Base-by-base conservation (phyloP, 2,797 vertebrate genomes). In the Sebastiscus tertius region DNA sequence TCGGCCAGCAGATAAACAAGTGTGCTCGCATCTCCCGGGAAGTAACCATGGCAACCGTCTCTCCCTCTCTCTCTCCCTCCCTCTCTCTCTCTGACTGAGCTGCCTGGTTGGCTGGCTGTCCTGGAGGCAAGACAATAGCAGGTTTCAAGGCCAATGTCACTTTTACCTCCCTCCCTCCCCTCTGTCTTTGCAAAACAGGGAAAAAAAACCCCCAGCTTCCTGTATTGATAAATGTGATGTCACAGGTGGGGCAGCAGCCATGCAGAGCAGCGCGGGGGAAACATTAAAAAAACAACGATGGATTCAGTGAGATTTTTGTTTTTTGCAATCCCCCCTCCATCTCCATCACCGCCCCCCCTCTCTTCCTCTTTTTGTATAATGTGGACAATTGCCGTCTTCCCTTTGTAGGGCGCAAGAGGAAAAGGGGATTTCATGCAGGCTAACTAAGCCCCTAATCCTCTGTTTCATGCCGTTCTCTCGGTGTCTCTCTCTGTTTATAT, bases 111-210 rank as follows among this genome's bases (percentile, higher is more conserved):
- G 94, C 93, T 94, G 92, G 85, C 89, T 89, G 93, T 96, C 94
- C 94, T 94, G 92, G 88, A 95, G 94, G 93, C 91, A 91, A 94
- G 90, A 95, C 95, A 95, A 95, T 95, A 94, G 94, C 93, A 91
- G 95, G 93, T 94, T 96, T 95, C 93, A 95, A 95, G 94, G 95
- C 95, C 95, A 94, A 93, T 95, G 95, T 95, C 92, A 89, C 89
- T 80, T 81, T 80, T 80, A 66, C 62, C 70, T 52, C 72, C 46
- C 75, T 46, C 18, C 34, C 26, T 34, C 9, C 3, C 52, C 29
- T 29, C 49, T 56, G 52, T 66, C 56, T 59, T 82, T 88, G 74
- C 77, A 72, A 90, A 87, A 85, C 31, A 82, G 68, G 74, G 49
- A 74, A 56, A 61, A 14, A n/a, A 22, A 69, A 77, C 78, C 46